Evolutionary conservation across 2,113 vertebrate species (phyloP).

Genomic region (Propithecus coquereli): DNA sequence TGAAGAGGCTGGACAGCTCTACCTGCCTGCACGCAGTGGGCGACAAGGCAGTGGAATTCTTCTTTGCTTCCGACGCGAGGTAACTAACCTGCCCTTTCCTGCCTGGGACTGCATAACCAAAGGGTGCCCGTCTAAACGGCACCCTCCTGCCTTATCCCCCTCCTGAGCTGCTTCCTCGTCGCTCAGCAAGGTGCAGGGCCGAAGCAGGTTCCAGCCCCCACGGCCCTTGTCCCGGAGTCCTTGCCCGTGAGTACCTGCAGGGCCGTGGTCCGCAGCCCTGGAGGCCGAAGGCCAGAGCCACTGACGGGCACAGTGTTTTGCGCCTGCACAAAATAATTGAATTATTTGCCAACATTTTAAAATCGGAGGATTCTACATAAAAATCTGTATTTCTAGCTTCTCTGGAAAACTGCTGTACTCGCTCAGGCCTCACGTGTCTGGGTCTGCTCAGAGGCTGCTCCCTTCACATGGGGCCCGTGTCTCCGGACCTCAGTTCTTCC

Average conservation of each 20-base stretch:
- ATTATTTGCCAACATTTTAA: neutral
- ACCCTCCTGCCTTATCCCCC: fast-evolving
- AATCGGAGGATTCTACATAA: neutral
- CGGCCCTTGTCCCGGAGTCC: neutral
- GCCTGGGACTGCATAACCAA: neutral
- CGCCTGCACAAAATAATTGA: neutral
- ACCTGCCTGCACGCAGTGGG: conserved; percentile 88
- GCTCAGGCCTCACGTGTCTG: neutral
- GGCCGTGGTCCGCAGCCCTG: neutral
- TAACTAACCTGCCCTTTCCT: conserved; percentile 62
- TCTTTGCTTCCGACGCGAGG: conserved; percentile 98
- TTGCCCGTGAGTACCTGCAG: no score
- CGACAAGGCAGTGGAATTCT: conserved; percentile 92
- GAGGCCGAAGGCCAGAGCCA: neutral
- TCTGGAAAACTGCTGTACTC: neutral
- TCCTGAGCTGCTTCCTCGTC: neutral
- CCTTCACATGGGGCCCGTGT: neutral
- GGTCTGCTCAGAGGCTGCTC: neutral
- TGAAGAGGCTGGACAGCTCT: conserved; percentile 84
- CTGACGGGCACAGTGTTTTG: neutral
- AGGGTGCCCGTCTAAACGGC: neutral
- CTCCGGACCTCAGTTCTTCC: neutral
- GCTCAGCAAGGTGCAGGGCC: neutral
- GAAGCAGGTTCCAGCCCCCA: neutral
- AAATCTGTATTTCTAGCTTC: neutral